Evolutionary conservation across 2,888 invertebrate species (phyloP).

Genomic region (Dilophus febrilis): DNA sequence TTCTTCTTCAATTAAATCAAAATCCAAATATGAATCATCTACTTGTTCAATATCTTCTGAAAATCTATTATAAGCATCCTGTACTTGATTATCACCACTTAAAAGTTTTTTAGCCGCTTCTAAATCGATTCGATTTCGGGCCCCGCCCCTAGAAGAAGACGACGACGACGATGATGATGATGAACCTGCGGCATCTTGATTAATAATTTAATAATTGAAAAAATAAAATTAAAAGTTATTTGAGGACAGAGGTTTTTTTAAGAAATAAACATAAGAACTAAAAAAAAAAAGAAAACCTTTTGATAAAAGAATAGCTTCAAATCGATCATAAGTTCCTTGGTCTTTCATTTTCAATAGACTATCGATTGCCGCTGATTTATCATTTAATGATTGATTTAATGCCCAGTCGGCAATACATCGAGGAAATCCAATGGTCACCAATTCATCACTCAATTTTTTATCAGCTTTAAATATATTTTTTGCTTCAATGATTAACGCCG

Average conservation of each 20-base stretch:
- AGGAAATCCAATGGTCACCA: slow-evolving; percentile 41
- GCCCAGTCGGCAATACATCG: slow-evolving; percentile 35
- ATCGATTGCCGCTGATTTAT: slow-evolving; percentile 40
- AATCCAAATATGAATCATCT: slow-evolving; percentile 59
- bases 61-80: slow-evolving; percentile 40
- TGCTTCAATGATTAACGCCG: slow-evolving; percentile 15
- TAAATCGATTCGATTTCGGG: too few species aligned
- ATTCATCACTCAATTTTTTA: slow-evolving; percentile 14
- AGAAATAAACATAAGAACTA: too few species aligned
- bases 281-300: too few species aligned
- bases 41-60: slow-evolving; percentile 35
- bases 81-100: slow-evolving; percentile 31
- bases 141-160: too few species aligned
- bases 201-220: too few species aligned
- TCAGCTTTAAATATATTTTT: slow-evolving; percentile 11
- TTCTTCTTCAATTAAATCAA: slow-evolving; percentile 51
- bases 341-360: slow-evolving; percentile 31
- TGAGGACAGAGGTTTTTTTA: too few species aligned
- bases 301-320: slow-evolving; percentile 24
- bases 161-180: background rate
- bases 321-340: slow-evolving; percentile 21
- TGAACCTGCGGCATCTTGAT: background rate
- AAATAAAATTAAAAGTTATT: too few species aligned
- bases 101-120: too few species aligned
- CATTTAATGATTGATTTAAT: slow-evolving; percentile 35